Percentiles rank a stretch among this genome's conserved stretches.
Conservation (phyloP, 2,113 vertebrate species). For the Dromaius novaehollandiae region DNA sequence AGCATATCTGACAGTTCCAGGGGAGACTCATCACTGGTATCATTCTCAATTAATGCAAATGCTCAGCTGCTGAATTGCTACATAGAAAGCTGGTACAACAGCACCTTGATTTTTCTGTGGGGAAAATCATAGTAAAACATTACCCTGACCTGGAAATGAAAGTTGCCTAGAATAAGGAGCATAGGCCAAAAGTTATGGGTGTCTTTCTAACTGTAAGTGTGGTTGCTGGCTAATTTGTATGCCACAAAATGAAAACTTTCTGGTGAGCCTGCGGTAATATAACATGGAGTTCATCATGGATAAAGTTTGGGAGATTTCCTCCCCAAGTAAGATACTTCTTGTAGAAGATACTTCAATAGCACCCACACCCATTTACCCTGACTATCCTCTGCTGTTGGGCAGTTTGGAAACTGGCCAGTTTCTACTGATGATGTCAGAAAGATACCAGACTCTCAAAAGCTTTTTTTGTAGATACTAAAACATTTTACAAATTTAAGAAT, state of each 20-base stretch:
- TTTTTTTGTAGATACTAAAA: neutral
- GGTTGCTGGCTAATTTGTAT: neutral
- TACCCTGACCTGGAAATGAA: neutral
- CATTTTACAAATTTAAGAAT: neutral
- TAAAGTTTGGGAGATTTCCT: neutral
- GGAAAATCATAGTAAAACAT: constrained; percentile 10
- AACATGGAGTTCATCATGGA: neutral
- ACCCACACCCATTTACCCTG: neutral
- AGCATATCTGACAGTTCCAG: constrained; percentile 34
- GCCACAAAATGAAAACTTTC: neutral
- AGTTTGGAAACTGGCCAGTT: neutral
- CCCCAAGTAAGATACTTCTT: neutral
- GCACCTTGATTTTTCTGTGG: constrained; percentile 54
- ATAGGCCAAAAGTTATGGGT: neutral
- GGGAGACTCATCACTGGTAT: constrained; percentile 33
- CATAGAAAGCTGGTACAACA: constrained; percentile 37
- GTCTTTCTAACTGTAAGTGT: neutral
- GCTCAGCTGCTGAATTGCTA: constrained; percentile 18
- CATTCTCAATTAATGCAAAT: constrained; percentile 45
- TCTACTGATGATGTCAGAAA: neutral
- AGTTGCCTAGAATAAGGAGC: neutral
- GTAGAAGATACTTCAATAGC: neutral
- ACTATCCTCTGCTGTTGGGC: neutral
- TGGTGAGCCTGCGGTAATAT: neutral
- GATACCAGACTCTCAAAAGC: neutral